These are phyloP conservation scores for Chymomyza costata DNA, from an alignment of 1,140 invertebrate species.

Conservation along the genomic window DNA sequence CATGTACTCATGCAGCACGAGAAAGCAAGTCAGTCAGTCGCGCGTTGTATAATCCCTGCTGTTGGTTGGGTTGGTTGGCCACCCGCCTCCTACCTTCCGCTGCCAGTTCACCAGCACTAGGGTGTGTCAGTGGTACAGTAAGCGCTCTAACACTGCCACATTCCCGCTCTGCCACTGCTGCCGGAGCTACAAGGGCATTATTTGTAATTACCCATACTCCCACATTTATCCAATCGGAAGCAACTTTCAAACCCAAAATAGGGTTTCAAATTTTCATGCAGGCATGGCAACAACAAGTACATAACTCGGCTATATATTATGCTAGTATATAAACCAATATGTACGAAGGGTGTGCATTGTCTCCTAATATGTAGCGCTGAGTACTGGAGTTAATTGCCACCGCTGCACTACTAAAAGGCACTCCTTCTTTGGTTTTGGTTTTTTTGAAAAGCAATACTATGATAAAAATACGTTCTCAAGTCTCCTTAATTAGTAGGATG, in stretches of 20 bases:
- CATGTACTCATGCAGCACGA: too few species aligned
- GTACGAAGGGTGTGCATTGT: neutral
- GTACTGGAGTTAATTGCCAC: too few species aligned
- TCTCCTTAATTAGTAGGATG: too few species aligned
- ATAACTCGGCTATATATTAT: too few species aligned
- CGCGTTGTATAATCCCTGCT: neutral
- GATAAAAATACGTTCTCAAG: too few species aligned
- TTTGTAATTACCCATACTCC: conserved; percentile 74
- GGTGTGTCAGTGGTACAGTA: conserved; percentile 55
- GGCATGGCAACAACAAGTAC: conserved; percentile 46
- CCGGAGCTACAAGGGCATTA: conserved; percentile 36
- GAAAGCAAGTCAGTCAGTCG: conserved; percentile 30
- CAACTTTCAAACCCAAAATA: conserved; percentile 74
- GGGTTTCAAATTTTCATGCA: conserved; percentile 66
- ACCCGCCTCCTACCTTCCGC: too few species aligned
- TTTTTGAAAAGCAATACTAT: too few species aligned
- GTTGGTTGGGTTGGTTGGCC: neutral
- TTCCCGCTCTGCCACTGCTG: conserved; percentile 5
- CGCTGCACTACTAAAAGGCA: too few species aligned
- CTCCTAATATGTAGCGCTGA: too few species aligned
- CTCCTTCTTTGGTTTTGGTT: too few species aligned
- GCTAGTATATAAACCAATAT: neutral
- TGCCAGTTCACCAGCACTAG: too few species aligned
- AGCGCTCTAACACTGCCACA: conserved; percentile 16
- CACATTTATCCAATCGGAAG: conserved; percentile 70